A percentile compares a stretch with the other conserved stretches of the same genome.
These are phyloP conservation scores for Corticium candelabrum DNA, from an alignment of 37 sponge, comb jelly and placozoan genomes.

Conservation along the genomic window DNA sequence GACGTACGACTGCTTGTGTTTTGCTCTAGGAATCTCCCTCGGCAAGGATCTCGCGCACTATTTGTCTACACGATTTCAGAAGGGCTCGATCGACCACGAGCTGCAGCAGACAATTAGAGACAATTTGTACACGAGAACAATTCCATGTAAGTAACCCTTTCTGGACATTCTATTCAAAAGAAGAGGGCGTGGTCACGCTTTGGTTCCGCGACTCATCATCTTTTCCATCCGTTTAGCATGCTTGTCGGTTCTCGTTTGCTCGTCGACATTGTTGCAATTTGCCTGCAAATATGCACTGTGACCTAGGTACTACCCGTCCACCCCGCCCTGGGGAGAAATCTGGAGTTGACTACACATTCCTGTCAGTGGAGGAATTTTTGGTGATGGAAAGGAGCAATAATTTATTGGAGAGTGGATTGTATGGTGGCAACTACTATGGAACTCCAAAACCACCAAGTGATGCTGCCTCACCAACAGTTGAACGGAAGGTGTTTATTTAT, in stretches of 20 bases:
- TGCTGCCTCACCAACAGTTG: slow-evolving; percentile 13
- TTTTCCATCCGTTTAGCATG: too few species aligned
- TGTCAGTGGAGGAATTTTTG: slow-evolving; percentile 76
- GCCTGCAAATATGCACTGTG: too few species aligned
- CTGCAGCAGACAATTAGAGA: slow-evolving; percentile 93
- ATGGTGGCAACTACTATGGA: slow-evolving; percentile 77
- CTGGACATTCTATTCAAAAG: background rate
- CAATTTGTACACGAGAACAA: slow-evolving; percentile 86
- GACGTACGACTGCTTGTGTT: too few species aligned
- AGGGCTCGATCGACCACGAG: slow-evolving; percentile 89
- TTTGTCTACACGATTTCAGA: slow-evolving; percentile 66
- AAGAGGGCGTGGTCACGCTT: too few species aligned
- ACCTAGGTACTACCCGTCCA: slow-evolving; percentile 76
- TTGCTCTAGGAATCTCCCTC: too few species aligned
- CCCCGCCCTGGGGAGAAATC: slow-evolving; percentile 73
- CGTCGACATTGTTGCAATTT: too few species aligned
- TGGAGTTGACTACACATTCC: slow-evolving; percentile 84
- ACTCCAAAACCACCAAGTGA: slow-evolving; percentile 88
- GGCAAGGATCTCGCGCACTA: slow-evolving; percentile 74
- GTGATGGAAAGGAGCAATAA: slow-evolving; percentile 66
- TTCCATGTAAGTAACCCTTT: slow-evolving; percentile 78
- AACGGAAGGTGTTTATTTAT: slow-evolving; percentile 5
- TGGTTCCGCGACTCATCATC: too few species aligned
- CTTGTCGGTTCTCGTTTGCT: too few species aligned
- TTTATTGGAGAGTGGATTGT: slow-evolving; percentile 82